Base-by-base conservation (phyloP, 2,888 invertebrate genomes). In the Nymphalis urticae region DNA sequence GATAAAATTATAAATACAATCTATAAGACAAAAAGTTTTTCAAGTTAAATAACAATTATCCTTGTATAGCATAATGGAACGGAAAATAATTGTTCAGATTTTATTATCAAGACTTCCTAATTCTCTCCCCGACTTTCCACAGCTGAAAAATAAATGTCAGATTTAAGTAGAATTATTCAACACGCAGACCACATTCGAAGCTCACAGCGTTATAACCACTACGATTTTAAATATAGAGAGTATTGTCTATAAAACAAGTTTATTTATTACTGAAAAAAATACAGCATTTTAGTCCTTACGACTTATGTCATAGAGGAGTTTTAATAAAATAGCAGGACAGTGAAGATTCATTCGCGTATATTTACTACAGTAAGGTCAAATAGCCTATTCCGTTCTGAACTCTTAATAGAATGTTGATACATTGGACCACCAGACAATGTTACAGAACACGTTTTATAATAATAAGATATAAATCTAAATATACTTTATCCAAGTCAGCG, bases 331-430 rank as follows among this genome's bases (percentile, higher is more conserved):
- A 24, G n/a, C 42, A 42, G 13, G 16, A 10, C 8, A 24, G 6
- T 27, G 27, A 54, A 54, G 56, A 56, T 32, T 56, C n/a, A 56
- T 32, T 56, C n/a, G 56, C 56, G 32, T 56, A 17, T 56, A 53
- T 24, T 53, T 27, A 53, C 24, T 53, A 17, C 56, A 2, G 36
- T 56, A 56, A 56, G 32, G 56, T 56, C 56, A 56, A 56, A 36
- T 56, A n/a, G 56, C 32, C 32, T 56, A 32, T 56, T 56, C 36
- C 32, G 56, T 56, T 17, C 9, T 56, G 56, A 56, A 56, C 56
- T 56, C 32, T 56, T 32, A 56, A 56, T 32, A n/a, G 32, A 36
- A 32, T 56, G 56, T 17, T 56, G 17, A 56, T 32, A 50, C 50
- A 36, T 56, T 13, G 32, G 56, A 56, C 56, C 32, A 56, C 32